These are phyloP conservation scores for Diphyllodes magnificus DNA, from an alignment of 2,113 vertebrate genomes.

Conservation along the genomic window DNA sequence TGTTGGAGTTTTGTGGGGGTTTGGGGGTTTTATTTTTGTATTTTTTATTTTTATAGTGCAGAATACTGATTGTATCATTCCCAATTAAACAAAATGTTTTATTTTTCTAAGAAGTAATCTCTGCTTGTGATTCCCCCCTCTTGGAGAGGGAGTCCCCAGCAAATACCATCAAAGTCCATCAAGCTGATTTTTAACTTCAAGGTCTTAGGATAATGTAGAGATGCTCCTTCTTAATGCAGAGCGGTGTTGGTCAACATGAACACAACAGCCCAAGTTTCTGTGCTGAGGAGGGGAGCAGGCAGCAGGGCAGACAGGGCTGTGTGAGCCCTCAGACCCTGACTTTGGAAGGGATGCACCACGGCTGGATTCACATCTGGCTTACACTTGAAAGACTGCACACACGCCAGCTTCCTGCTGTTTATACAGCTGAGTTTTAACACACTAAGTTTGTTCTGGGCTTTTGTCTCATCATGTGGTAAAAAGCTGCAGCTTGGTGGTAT, in stretches of 20 bases:
- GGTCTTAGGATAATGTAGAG: neutral
- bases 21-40: neutral
- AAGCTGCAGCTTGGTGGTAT: neutral
- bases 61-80: neutral
- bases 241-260: neutral
- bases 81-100: neutral
- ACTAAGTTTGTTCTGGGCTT: neutral
- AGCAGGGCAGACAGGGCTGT: neutral
- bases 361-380: neutral
- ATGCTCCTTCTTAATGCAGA: neutral
- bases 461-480: constrained; percentile 5
- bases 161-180: neutral
- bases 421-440: neutral
- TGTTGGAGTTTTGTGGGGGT: neutral
- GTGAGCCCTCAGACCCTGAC: neutral
- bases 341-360: neutral
- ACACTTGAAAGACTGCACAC: neutral
- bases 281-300: neutral
- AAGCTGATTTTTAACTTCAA: neutral
- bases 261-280: neutral
- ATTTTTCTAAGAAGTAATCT: neutral
- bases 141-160: neutral
- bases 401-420: neutral
- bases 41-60: neutral
- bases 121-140: neutral